phyloP scores from a whole-genome alignment of 1,140 invertebrate species.

The Neuroterus valhalla region DNA sequence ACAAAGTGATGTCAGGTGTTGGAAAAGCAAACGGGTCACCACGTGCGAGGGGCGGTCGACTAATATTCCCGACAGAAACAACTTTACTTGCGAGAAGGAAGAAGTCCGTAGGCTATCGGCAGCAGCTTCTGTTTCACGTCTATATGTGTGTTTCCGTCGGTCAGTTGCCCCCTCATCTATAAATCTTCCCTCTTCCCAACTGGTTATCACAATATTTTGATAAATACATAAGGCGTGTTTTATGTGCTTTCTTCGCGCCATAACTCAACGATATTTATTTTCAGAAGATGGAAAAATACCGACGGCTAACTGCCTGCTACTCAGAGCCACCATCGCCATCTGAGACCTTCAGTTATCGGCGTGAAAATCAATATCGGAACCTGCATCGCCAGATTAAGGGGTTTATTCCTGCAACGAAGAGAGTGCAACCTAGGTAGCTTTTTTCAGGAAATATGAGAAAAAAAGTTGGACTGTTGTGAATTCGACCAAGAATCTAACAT shows the following conservation, averaged over 20 bases:
- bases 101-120: conserved; percentile 21
- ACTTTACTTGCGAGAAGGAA: conserved; percentile 25
- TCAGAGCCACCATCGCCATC: conserved; percentile 49
- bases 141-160: conserved; percentile 14
- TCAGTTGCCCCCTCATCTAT: conserved; percentile 41
- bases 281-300: conserved; percentile 68
- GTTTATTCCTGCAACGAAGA: background rate
- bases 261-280: conserved; percentile 71
- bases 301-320: conserved; percentile 49
- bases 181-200: conserved; percentile 49
- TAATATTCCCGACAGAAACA: conserved; percentile 23
- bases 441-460: background rate
- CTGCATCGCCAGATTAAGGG: conserved; percentile 32
- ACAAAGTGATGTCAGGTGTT: conserved; percentile 26
- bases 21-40: conserved; percentile 27
- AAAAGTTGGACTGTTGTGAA: no score
- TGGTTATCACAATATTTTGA: conserved; percentile 74
- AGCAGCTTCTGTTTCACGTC: conserved; percentile 9
- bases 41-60: conserved; percentile 18
- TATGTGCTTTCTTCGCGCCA: conserved; percentile 60
- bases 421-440: background rate
- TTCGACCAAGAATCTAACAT: no score
- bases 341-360: conserved; percentile 58
- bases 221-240: conserved; percentile 72
- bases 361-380: conserved; percentile 61